Conservation (phyloP, 2,888 invertebrate species). For the Trichopria drosophilae region DNA sequence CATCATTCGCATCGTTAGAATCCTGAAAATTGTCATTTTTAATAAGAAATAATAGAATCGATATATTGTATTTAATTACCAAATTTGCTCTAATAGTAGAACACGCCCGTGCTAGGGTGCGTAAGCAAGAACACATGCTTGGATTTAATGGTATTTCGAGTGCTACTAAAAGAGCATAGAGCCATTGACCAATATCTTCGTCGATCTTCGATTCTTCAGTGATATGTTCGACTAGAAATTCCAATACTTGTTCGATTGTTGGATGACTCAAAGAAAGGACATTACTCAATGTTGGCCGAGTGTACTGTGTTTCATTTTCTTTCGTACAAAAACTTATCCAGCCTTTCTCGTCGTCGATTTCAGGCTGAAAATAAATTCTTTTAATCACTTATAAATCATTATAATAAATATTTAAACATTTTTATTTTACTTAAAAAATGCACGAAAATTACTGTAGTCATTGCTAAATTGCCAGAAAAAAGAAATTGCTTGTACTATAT, state of each 20-base stretch:
- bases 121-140: conserved; percentile 67
- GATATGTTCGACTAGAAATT: conserved; percentile 61
- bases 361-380: conserved; percentile 52
- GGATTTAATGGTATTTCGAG: conserved; percentile 70
- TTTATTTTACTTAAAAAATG: neutral
- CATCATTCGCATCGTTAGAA: conserved; percentile 43
- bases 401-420: conserved; percentile 11
- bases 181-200: conserved; percentile 67
- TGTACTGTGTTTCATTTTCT: conserved; percentile 19
- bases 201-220: conserved; percentile 58
- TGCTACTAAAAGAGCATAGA: conserved; percentile 69
- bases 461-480: no score
- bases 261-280: conserved; percentile 60
- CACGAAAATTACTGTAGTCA: no score
- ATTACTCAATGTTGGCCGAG: conserved; percentile 46
- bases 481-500: no score
- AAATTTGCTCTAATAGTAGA: conserved; percentile 60
- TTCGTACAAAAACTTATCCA: conserved; percentile 61
- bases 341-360: conserved; percentile 53
- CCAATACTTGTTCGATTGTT: conserved; percentile 58
- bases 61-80: conserved; percentile 41
- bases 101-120: conserved; percentile 69
- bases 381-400: conserved; percentile 2
- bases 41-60: neutral
- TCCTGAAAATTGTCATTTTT: conserved; percentile 35